phyloP scores from a whole-genome alignment of 2,888 invertebrate genomes.

The Dryococelus australis region DNA sequence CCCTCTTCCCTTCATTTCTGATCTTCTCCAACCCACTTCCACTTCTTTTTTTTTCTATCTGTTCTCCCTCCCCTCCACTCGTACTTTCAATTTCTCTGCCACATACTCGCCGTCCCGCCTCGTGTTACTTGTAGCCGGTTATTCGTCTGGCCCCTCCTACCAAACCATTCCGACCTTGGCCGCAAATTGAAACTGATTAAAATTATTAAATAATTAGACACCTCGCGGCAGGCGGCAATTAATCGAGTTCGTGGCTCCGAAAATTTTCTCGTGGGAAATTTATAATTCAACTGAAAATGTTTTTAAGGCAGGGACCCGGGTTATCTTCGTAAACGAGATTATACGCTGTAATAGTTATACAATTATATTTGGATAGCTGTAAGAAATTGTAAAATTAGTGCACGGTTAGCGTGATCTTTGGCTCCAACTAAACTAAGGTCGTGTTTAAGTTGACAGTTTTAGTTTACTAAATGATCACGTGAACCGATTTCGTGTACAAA shows the following conservation, averaged over 20 bases:
- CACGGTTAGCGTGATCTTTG: background rate
- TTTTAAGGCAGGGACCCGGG: background rate
- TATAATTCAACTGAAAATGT: background rate
- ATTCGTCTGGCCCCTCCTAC: too few relatives aligned
- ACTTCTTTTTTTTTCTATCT: background rate
- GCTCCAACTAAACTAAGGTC: background rate
- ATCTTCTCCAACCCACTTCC: background rate
- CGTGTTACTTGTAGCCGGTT: too few relatives aligned
- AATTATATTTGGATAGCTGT: background rate
- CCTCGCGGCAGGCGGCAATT: background rate
- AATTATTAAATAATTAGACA: slow-evolving; percentile 21
- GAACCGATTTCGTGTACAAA: too few relatives aligned
- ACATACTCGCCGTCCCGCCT: background rate
- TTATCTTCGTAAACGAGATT: background rate
- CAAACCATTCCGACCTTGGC: slow-evolving; percentile 20
- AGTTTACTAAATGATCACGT: too few relatives aligned
- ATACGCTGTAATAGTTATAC: background rate
- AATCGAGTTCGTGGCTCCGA: slow-evolving; percentile 2
- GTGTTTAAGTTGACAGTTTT: too few relatives aligned
- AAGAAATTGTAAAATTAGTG: background rate
- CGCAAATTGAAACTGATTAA: slow-evolving; percentile 23
- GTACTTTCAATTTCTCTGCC: background rate
- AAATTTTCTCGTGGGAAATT: slow-evolving; percentile 8
- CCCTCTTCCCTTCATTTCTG: too few relatives aligned
- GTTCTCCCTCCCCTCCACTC: background rate